Conservation (phyloP, 2,888 invertebrate species). For the Hemithea aestivaria region DNA sequence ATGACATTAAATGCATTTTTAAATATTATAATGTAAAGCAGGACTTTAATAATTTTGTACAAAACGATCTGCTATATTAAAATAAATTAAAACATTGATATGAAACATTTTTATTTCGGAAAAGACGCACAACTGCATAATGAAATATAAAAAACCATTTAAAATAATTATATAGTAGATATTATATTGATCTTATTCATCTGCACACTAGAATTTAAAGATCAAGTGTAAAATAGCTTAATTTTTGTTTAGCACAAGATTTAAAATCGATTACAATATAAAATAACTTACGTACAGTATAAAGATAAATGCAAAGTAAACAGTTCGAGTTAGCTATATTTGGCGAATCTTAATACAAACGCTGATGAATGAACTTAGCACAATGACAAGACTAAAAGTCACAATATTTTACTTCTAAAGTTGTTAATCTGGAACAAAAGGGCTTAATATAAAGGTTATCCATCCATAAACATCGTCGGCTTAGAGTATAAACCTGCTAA, state of each 20-base stretch:
- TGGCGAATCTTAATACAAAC: slow-evolving; percentile 13
- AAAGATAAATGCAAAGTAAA: slow-evolving; percentile 3
- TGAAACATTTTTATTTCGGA: slow-evolving; percentile 42
- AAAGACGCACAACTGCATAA: slow-evolving; percentile 31
- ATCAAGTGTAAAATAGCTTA: slow-evolving; percentile 23
- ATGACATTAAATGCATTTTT: slow-evolving; percentile 5
- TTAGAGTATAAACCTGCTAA: no score
- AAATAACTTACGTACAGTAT: slow-evolving; percentile 21
- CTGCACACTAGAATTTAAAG: slow-evolving; percentile 49
- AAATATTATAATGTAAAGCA: slow-evolving; percentile 27
- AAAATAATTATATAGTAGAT: slow-evolving; percentile 39
- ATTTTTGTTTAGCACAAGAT: slow-evolving; percentile 25
- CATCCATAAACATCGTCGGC: no score
- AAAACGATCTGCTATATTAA: slow-evolving; percentile 23
- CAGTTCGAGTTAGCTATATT: slow-evolving; percentile 12
- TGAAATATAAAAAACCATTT: slow-evolving; percentile 26
- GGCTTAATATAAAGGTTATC: background rate
- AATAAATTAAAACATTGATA: slow-evolving; percentile 45
- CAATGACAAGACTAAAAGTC: slow-evolving; percentile 18
- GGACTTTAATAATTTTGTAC: slow-evolving; percentile 28
- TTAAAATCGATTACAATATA: slow-evolving; percentile 24
- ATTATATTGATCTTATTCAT: slow-evolving; percentile 42
- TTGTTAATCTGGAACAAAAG: slow-evolving; percentile 33
- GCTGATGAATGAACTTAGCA: slow-evolving; percentile 8
- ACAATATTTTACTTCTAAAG: slow-evolving; percentile 26